Evolutionary conservation across 2,113 vertebrate species (phyloP).

Genomic region (Cephalopholis sonnerati): DNA sequence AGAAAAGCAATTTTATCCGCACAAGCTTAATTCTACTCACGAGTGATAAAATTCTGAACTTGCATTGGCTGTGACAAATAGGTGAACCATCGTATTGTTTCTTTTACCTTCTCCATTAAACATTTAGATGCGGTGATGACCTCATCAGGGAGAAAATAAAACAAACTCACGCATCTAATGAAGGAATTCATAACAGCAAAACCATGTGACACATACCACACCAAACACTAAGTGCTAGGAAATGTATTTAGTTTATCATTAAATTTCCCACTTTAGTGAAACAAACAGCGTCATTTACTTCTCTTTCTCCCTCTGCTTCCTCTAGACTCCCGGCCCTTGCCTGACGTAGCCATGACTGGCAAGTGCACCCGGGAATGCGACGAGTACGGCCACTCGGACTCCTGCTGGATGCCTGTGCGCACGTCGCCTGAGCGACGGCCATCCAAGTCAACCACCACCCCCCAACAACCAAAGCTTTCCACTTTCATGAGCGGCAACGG

Average conservation of each 20-base stretch:
- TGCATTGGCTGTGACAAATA: conserved; percentile 15
- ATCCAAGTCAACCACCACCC: conserved; percentile 86
- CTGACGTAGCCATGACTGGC: conserved; percentile 99
- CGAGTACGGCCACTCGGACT: conserved; percentile 98
- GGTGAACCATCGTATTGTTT: conserved; percentile 49
- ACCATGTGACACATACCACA: conserved; percentile 76
- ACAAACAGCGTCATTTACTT: conserved; percentile 55
- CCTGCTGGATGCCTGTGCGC: conserved; percentile 99
- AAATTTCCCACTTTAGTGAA: conserved; percentile 42
- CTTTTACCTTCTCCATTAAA: conserved; percentile 56
- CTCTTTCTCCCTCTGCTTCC: conserved; percentile 50
- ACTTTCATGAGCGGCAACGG: conserved; percentile 94
- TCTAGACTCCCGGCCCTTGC: conserved; percentile 98
- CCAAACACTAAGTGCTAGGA: conserved; percentile 61
- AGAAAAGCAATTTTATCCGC: conserved; percentile 47
- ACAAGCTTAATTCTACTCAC: conserved; percentile 27
- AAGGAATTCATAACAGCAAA: conserved; percentile 45
- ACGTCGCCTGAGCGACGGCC: conserved; percentile 96
- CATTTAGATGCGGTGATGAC: conserved; percentile 67
- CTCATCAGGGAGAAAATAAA: conserved; percentile 52
- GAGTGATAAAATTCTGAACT: conserved; percentile 42
- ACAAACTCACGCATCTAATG: conserved; percentile 60
- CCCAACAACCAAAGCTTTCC: conserved; percentile 96
- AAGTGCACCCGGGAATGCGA: conserved; percentile 98
- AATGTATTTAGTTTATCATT: conserved; percentile 20